Evolutionary conservation across 2,888 invertebrate genomes (phyloP), one percentile per base, ranked within the genome.

Genomic region (Eristalis tenax): DNA sequence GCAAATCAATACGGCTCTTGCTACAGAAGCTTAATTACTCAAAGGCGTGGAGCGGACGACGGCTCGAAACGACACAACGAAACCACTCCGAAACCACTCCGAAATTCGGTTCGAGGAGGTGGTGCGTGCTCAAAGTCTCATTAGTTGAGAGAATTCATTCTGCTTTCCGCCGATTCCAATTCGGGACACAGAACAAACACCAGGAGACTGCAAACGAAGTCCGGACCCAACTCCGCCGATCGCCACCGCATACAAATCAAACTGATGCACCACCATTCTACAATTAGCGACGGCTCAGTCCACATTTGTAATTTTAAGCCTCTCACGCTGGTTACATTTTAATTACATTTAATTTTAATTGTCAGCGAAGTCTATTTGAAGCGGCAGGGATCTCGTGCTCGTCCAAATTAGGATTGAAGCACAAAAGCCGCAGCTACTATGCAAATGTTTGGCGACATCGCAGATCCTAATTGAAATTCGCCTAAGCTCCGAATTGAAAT

Each of bases 381-480:
- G 80, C 32, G 28, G n/a, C 40, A 1, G 2, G 38, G n/a, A 28
- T 57, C 22, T 15, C 8, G 32, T n/a, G 6, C 6, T 15, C 69
- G 23, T 35, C 22, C 15, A 57, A 64, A 71, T 70, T 71, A 65
- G 59, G 66, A 56, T 40, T 66, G 26, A 75, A 59, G 1, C 40
- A 65, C 64, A 70, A 82, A 76, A 81, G 38, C 50, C 43, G 38
- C 81, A 56, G 43, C 61, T 38, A 28, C 74, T 81, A 80, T 80
- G 83, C 83, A 83, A 87, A 83, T 87, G 50, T 83, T 87, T 83
- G 56, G 63, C 71, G 63, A 69, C 78, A 79, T 83, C 43, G 57
- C 59, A 43, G 68, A 71, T 76, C 64, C 73, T 87, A 87, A 87
- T 87, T 87, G 83, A 87, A 83, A 87, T 83, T 78, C 79, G 76